These are phyloP conservation scores for Cercopithecus hamlyni DNA, from an alignment of 2,797 vertebrate species.

Conservation along the genomic window DNA sequence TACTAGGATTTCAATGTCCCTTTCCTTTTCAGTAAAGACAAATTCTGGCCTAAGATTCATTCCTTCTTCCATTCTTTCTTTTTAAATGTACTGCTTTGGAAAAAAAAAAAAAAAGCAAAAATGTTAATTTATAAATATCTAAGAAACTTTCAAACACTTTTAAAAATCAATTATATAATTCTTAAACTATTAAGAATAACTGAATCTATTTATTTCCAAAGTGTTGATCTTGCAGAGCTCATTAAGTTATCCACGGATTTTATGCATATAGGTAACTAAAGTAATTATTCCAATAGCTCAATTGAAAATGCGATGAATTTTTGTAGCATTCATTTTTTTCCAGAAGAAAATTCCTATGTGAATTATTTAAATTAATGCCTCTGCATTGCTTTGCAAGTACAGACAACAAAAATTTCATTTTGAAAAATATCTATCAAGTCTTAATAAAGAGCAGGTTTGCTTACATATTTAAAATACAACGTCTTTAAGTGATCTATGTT, in stretches of 20 bases:
- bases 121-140: background rate
- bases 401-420: background rate
- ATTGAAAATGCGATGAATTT: background rate
- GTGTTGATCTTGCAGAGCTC: background rate
- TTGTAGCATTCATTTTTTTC: background rate
- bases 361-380: background rate
- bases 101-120: background rate
- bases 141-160: background rate
- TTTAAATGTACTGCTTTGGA: background rate
- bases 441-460: background rate
- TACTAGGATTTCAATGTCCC: background rate
- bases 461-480: background rate
- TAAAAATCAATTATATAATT: background rate
- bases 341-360: background rate
- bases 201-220: background rate
- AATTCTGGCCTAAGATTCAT: background rate
- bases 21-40: background rate
- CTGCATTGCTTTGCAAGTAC: background rate
- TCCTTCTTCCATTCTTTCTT: background rate
- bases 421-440: background rate
- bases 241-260: background rate
- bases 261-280: background rate
- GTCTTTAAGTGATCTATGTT: background rate
- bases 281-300: conserved; percentile 21
- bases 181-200: background rate